Evolutionary conservation across 2,888 invertebrate species (phyloP), one percentile per base, ranked within the genome.

Genomic region (Meteorus colon): DNA sequence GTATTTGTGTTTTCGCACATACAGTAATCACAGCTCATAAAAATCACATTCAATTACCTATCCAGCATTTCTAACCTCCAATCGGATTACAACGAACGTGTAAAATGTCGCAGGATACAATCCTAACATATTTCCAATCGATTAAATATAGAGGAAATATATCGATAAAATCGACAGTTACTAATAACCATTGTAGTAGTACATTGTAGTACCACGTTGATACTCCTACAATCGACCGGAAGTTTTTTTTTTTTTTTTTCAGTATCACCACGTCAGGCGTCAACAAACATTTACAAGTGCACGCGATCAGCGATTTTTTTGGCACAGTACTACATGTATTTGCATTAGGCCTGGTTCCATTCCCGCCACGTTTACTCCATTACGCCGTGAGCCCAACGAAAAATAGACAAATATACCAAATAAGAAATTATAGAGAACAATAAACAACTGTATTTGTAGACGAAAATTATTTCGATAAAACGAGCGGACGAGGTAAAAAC

Each of bases 201-300:
- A 55, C 19, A 19, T n/a, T n/a, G n/a, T n/a, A n/a, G n/a, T 31
- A 34, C 5, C 41, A 2, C 65, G 3, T 65, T 65, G 27, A 29
- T 1, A 34, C 19, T 65, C 31, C 31, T 37, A 8, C 41, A 59
- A 70, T 70, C 59, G 65, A 78, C 83, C 82, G 83, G 82, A 82
- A 81, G 82, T 73, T 79, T 79, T 79, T 77, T 68, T 75, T 63
- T 68, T 59, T 65, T 48, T 55, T 27, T 59, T 70, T 76, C 63
- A 81, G 80, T 81, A 81, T 67, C 74, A 79, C 80, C 83, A 83
- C 83, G 83, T 83, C 83, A 83, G 83, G 81, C 77, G 77, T 81
- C 73, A 78, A 75, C 75, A 69, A 77, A 80, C 77, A 77, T 80
- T 74, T 79, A 75, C 75, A 69, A 77, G 74, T 65, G 74, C 74